Evolutionary conservation across 1,140 invertebrate species (phyloP).

Genomic region (Epicauta chinensis): DNA sequence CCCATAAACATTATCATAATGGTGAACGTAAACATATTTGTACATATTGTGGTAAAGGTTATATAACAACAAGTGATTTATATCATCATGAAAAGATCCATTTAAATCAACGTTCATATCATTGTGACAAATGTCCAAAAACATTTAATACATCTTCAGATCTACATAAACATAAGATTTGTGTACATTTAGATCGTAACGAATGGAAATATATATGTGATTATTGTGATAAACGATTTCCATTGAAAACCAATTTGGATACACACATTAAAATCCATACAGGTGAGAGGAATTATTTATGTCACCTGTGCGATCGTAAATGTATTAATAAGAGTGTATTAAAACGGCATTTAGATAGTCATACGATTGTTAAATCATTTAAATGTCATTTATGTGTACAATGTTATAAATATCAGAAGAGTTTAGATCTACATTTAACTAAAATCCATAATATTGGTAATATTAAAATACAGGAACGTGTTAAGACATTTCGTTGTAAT

Average conservation of each 20-base stretch:
- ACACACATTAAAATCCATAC: slow-evolving; percentile 35
- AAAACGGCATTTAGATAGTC: slow-evolving; percentile 27
- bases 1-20: slow-evolving; percentile 52
- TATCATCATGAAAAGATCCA: slow-evolving; percentile 36
- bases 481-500: slow-evolving; percentile 30
- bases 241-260: slow-evolving; percentile 33
- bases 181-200: slow-evolving; percentile 28
- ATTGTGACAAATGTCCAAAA: slow-evolving; percentile 29
- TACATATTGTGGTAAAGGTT: slow-evolving; percentile 63
- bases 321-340: slow-evolving; percentile 28
- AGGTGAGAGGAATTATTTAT: slow-evolving; percentile 36
- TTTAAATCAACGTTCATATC: slow-evolving; percentile 30
- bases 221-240: slow-evolving; percentile 27
- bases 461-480: slow-evolving; percentile 20
- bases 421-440: slow-evolving; percentile 26
- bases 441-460: slow-evolving; percentile 29
- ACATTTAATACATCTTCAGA: slow-evolving; percentile 35
- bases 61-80: slow-evolving; percentile 42
- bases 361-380: slow-evolving; percentile 26
- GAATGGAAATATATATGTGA: slow-evolving; percentile 31
- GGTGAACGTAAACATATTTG: slow-evolving; percentile 58
- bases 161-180: slow-evolving; percentile 34
- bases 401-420: slow-evolving; percentile 32
- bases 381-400: slow-evolving; percentile 23
- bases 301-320: slow-evolving; percentile 33